Conservation (phyloP, 2,113 vertebrate genomes). For the Pterocles orientalis region DNA sequence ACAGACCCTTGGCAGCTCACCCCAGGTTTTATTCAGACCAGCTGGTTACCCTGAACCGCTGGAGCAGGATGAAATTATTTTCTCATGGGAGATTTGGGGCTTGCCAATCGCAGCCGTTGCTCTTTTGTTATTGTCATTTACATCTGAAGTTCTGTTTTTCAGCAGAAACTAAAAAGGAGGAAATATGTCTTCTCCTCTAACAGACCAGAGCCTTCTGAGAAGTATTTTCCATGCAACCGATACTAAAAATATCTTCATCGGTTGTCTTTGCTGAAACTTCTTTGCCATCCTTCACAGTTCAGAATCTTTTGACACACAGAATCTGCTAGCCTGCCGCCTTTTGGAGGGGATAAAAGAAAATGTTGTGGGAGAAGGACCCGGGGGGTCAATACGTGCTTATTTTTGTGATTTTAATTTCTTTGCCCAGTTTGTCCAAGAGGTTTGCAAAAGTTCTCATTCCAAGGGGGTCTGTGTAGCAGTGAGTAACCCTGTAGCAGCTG, state of each 20-base stretch:
- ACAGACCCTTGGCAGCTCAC: not conserved
- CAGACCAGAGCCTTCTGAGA: not conserved
- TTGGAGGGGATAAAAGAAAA: not conserved
- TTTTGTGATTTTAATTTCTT: not conserved
- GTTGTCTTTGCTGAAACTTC: not conserved
- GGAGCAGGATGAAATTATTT: not conserved
- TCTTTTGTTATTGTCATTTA: not conserved
- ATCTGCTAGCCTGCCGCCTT: not conserved
- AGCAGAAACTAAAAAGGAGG: constrained; percentile 6
- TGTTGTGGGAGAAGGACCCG: not conserved
- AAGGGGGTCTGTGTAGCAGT: not conserved
- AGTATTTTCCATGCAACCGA: not conserved
- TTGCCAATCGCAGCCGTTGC: not conserved
- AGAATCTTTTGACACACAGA: not conserved
- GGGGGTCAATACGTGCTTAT: fast-evolving
- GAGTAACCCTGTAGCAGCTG: not conserved
- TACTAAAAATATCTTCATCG: not conserved
- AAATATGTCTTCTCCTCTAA: not conserved
- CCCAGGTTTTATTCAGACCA: not conserved
- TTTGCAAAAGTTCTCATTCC: not conserved
- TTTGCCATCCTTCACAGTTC: not conserved
- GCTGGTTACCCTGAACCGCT: not conserved
- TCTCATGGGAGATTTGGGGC: not conserved
- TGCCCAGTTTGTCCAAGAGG: not conserved
- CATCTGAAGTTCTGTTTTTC: not conserved